Evolutionary conservation across 2,888 invertebrate genomes (phyloP).

Genomic region (Lagria hirta): DNA sequence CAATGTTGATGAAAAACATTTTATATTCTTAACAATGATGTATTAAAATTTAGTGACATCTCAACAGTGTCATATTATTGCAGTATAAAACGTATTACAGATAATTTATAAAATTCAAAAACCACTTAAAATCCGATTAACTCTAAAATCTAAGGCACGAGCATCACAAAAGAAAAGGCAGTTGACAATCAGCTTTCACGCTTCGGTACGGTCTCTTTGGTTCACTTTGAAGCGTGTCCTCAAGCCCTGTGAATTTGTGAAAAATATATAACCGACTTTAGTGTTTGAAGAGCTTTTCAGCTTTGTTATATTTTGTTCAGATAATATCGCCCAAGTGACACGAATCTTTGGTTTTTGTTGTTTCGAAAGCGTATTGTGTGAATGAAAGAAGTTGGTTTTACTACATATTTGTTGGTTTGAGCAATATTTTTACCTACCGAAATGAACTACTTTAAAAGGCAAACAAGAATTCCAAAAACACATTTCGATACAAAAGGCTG

Average conservation of each 20-base stretch:
- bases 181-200: conserved; percentile 32
- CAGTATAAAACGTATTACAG: no score
- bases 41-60: no score
- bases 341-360: conserved; percentile 20
- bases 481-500: no score
- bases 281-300: conserved; percentile 26
- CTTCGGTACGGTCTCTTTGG: conserved; percentile 22
- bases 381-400: conserved; percentile 14
- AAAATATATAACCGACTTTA: conserved; percentile 42
- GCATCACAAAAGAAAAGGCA: conserved; percentile 37
- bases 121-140: conserved; percentile 31
- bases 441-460: no score
- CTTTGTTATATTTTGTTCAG: conserved; percentile 19
- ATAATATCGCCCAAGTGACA: conserved; percentile 18
- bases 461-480: no score
- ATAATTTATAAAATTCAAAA: no score
- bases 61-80: no score
- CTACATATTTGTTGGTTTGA: no score
- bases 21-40: no score
- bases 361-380: conserved; percentile 23
- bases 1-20: no score
- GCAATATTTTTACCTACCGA: no score
- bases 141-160: conserved; percentile 38
- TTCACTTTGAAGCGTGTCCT: conserved; percentile 38
- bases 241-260: conserved; percentile 41